Conservation (phyloP, 2,113 vertebrate genomes). For the Sebastes fasciatus region DNA sequence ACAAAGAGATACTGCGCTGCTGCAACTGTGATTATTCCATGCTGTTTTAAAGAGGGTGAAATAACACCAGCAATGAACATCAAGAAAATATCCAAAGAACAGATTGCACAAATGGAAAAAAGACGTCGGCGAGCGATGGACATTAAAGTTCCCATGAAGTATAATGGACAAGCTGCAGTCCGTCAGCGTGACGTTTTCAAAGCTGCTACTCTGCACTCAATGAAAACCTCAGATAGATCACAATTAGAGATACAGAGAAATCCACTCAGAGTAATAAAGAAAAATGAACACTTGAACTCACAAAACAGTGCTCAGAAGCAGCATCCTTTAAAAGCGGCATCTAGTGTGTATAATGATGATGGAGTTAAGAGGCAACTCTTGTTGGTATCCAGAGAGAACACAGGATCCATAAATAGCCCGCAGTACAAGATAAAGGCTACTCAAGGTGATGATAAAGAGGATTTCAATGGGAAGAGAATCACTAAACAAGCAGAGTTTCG, state of each 20-base stretch:
- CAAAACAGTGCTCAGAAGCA: constrained; percentile 5
- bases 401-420: constrained; percentile 30
- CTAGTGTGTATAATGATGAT: not conserved
- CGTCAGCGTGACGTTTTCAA: constrained; percentile 13
- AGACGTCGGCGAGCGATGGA: not conserved
- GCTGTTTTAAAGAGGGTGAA: not conserved
- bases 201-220: constrained; percentile 1
- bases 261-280: not conserved
- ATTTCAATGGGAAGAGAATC: constrained; percentile 36
- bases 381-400: constrained; percentile 2
- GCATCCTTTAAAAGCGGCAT: constrained; percentile 26
- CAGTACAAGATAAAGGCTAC: constrained; percentile 1
- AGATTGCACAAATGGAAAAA: not conserved
- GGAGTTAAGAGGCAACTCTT: not conserved
- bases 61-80: not conserved
- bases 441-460: constrained; percentile 19
- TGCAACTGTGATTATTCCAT: not conserved
- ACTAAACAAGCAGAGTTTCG: constrained; percentile 22
- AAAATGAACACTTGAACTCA: not conserved
- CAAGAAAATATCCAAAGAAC: not conserved
- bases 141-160: not conserved
- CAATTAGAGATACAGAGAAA: constrained; percentile 1
- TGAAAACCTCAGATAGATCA: constrained; percentile 3
- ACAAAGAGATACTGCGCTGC: constrained; percentile 16
- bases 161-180: not conserved